phyloP scores from a whole-genome alignment of 2,113 vertebrate species.

The Quiscalus mexicanus region DNA sequence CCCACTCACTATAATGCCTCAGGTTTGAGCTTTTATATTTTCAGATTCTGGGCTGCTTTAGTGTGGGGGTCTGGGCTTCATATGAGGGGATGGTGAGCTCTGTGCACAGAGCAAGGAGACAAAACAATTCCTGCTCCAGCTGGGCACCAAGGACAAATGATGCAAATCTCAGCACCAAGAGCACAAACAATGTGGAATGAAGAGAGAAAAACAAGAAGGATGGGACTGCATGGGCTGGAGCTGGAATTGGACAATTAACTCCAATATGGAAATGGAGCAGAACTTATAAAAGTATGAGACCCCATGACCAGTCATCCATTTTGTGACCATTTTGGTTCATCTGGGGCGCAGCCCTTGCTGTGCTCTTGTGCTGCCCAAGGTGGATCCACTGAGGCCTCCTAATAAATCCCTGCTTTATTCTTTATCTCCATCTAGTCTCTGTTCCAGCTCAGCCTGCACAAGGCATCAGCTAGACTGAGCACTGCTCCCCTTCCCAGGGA shows the following conservation, averaged over 20 bases:
- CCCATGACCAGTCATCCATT: fast-evolving
- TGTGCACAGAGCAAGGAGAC: not conserved
- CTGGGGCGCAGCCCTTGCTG: not conserved
- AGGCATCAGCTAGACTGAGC: not conserved
- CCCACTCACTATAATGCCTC: not conserved
- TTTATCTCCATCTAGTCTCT: not conserved
- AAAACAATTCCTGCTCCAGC: not conserved
- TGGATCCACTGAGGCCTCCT: too few relatives aligned
- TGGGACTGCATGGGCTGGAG: not conserved
- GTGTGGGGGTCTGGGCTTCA: not conserved
- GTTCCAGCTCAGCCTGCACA: not conserved
- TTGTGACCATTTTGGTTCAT: not conserved
- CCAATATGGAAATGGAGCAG: not conserved
- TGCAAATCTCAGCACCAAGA: not conserved
- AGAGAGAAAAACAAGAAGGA: not conserved
- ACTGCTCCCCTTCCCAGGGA: not conserved
- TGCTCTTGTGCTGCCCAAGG: not conserved
- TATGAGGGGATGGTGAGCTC: not conserved
- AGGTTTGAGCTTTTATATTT: not conserved
- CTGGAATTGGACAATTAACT: not conserved
- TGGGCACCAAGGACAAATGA: not conserved
- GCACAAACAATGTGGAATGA: fast-evolving
- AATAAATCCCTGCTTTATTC: not conserved
- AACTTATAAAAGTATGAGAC: not conserved
- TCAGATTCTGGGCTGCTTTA: not conserved